Conservation (phyloP, 1,140 invertebrate genomes). For the Gerris buenoi region DNA sequence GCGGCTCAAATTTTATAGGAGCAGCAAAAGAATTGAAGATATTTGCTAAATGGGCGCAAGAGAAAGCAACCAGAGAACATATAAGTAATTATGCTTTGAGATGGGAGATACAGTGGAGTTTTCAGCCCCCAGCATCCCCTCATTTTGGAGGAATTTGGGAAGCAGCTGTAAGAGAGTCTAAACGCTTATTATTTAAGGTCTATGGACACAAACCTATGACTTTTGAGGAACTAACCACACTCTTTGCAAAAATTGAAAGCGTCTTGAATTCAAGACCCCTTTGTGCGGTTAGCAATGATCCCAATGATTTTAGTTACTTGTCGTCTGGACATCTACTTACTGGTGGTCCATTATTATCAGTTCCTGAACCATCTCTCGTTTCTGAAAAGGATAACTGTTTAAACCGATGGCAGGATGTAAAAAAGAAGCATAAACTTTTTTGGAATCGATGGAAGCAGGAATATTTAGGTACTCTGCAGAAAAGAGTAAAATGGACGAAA, state of each 20-base stretch:
- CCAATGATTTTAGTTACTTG: background rate
- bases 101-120: slow-evolving; percentile 9
- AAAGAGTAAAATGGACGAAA: background rate
- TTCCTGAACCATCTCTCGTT: background rate
- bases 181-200: slow-evolving; percentile 23
- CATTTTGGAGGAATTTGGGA: slow-evolving; percentile 34
- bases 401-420: background rate
- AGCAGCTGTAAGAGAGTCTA: slow-evolving; percentile 28
- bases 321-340: background rate
- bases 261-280: background rate
- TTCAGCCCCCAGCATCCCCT: slow-evolving; percentile 29
- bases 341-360: background rate
- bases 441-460: background rate
- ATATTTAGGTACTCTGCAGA: background rate
- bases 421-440: background rate
- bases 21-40: background rate
- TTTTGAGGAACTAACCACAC: background rate
- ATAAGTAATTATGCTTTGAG: background rate
- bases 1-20: background rate
- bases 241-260: background rate
- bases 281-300: background rate
- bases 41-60: background rate
- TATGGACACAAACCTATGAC: background rate
- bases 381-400: background rate
- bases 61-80: background rate